Evolutionary conservation across 2,888 invertebrate genomes (phyloP).

Genomic region (Lochmaea crataegi): DNA sequence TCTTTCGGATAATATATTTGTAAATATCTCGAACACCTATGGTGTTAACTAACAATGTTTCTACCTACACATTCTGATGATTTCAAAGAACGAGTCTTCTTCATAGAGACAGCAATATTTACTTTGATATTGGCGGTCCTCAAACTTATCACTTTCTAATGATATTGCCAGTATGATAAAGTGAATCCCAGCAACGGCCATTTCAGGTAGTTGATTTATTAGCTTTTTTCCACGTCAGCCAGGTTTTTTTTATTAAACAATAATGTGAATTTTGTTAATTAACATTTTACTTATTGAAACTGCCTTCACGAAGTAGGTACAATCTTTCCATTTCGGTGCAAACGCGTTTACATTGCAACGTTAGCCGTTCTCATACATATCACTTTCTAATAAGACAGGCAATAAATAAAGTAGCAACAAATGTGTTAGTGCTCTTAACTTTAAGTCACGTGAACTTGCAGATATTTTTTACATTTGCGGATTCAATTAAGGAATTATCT

Average conservation of each 20-base stretch:
- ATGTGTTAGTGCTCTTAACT: conserved; percentile 50
- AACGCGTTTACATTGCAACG: conserved; percentile 22
- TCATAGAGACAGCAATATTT: not conserved
- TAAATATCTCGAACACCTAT: conserved; percentile 22
- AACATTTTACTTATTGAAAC: not conserved
- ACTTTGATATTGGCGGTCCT: conserved; percentile 9
- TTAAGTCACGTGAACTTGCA: conserved; percentile 51
- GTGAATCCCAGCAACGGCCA: not conserved
- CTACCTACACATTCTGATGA: conserved; percentile 12
- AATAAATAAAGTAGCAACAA: conserved; percentile 56
- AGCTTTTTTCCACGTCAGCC: too few species aligned
- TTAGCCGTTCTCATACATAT: conserved; percentile 56
- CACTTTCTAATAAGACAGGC: conserved; percentile 58
- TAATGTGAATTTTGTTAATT: not conserved
- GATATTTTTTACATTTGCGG: conserved; percentile 46
- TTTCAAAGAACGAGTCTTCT: conserved; percentile 17
- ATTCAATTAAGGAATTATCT: conserved; percentile 53
- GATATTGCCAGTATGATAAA: not conserved
- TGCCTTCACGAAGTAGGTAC: not conserved
- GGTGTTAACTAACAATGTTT: conserved; percentile 21
- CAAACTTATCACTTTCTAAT: conserved; percentile 13
- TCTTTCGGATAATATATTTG: conserved; percentile 16
- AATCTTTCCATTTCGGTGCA: conserved; percentile 46
- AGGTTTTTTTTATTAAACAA: not conserved
- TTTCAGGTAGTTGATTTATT: not conserved